Base-by-base conservation (phyloP, 2,888 invertebrate species). In the Scaptomyza cyrtandrae region DNA sequence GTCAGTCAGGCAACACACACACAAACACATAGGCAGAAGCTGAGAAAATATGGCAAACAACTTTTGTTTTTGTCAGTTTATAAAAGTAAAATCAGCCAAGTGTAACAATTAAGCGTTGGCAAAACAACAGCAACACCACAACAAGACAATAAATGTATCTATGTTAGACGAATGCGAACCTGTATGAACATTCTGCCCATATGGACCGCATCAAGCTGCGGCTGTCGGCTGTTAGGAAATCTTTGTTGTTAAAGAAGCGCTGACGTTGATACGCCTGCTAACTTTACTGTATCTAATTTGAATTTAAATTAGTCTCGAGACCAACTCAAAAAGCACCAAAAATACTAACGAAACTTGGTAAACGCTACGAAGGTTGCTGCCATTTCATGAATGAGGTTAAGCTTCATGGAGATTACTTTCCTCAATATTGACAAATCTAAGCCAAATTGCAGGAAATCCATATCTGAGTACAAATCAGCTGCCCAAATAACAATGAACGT, bases 81-180 rank as follows among this genome's bases (percentile, higher is more conserved):
- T 79, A 81, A 86, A 85, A 86, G 78, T 86, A 88, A 81, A 89
- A 68, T 83, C 89, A 89, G 81, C 89, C 82, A 88, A 83, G 89
- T 88, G 89, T 85, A 88, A 86, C 87, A 88, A 81, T 74, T 81
- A 81, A 80, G 87, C 84, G 77, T 82, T 82, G 76, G 86, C 73
- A 70, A 70, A 83, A 75, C 76, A 81, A 62, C 76, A 60, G 41
- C 65, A 61, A 48, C 66, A 62, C 39, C 37, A 37, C 37, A 37
- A 37, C 29, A 54, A 69, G 61, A 60, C 55, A 48, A 46, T 37
- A 41, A 27, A 45, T 43, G 44, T 53, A 50, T 52, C 41, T 57
- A 33, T 39, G 29, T 41, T 31, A 45, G 33, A 24, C 52, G 53
- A 54, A 48, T 65, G 57, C 60, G 58, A 70, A 80, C 69, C 74